These are phyloP conservation scores for Hirtodrosophila alboralis DNA, from an alignment of 2,888 invertebrate species.

Conservation along the genomic window DNA sequence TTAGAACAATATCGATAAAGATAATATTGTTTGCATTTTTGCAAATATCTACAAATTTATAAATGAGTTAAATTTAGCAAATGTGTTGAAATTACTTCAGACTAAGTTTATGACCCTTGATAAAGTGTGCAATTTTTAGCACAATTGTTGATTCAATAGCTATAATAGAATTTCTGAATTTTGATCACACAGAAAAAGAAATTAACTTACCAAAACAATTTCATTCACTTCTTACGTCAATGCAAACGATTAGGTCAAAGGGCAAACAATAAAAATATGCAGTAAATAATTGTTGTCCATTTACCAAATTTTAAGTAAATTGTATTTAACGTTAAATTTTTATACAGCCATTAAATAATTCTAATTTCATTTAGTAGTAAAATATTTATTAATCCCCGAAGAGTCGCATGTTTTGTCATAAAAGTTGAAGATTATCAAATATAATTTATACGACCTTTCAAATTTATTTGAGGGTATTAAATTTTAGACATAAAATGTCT, in stretches of 20 bases:
- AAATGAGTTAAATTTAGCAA: too few relatives aligned
- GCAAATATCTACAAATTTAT: too few relatives aligned
- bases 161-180: too few relatives aligned
- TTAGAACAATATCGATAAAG: constrained; percentile 7
- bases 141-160: too few relatives aligned
- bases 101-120: too few relatives aligned
- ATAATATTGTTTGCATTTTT: not conserved
- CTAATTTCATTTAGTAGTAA: constrained; percentile 24
- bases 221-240: constrained; percentile 13
- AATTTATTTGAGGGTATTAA: too few relatives aligned
- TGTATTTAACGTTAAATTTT: constrained; percentile 21
- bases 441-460: constrained; percentile 16
- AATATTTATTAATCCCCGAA: constrained; percentile 5
- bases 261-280: constrained; percentile 14
- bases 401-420: constrained; percentile 26
- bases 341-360: constrained; percentile 20
- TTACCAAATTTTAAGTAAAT: constrained; percentile 18
- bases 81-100: too few relatives aligned
- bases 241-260: constrained; percentile 25
- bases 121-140: too few relatives aligned
- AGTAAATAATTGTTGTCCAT: constrained; percentile 13
- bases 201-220: constrained; percentile 1
- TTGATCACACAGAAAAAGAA: not conserved
- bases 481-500: too few relatives aligned
- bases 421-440: constrained; percentile 32